Evolutionary conservation across 2,113 vertebrate genomes (phyloP).

Genomic region (Nanorana parkeri): DNA sequence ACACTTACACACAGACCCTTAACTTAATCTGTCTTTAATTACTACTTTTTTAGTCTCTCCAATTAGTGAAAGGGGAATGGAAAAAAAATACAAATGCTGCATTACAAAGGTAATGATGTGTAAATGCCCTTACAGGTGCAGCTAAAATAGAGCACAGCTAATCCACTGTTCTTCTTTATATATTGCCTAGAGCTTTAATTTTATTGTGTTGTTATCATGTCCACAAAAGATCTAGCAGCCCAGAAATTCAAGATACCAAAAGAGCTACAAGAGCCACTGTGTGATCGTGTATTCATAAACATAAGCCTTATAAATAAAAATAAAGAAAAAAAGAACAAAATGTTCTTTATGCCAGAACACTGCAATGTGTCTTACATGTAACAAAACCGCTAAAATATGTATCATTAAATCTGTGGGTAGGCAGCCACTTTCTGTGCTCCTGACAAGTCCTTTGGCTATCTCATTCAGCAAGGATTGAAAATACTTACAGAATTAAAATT

Average conservation of each 20-base stretch:
- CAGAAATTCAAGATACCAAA: background rate
- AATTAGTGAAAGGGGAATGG: too few species aligned
- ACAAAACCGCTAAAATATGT: slow-evolving; percentile 45
- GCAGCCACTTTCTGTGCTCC: background rate
- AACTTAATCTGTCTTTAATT: too few species aligned
- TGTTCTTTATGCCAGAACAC: slow-evolving; percentile 10
- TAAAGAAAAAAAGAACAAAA: background rate
- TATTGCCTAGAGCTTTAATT: background rate
- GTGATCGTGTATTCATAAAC: background rate
- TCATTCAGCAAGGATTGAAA: slow-evolving; percentile 32
- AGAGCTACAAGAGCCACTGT: background rate
- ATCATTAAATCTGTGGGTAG: slow-evolving; percentile 25
- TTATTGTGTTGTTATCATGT: background rate
- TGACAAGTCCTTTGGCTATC: slow-evolving; percentile 42
- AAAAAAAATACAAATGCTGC: too few species aligned
- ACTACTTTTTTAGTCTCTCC: too few species aligned
- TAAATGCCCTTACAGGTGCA: too few species aligned
- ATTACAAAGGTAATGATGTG: too few species aligned
- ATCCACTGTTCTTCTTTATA: too few species aligned
- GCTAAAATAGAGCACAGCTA: too few species aligned
- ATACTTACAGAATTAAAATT: slow-evolving; percentile 50
- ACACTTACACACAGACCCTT: too few species aligned
- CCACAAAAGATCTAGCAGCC: background rate
- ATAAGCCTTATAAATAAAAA: slow-evolving; percentile 12
- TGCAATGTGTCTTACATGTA: slow-evolving; percentile 22